These are phyloP conservation scores for Xylota sylvarum DNA, from an alignment of 2,888 invertebrate species.

Conservation along the genomic window DNA sequence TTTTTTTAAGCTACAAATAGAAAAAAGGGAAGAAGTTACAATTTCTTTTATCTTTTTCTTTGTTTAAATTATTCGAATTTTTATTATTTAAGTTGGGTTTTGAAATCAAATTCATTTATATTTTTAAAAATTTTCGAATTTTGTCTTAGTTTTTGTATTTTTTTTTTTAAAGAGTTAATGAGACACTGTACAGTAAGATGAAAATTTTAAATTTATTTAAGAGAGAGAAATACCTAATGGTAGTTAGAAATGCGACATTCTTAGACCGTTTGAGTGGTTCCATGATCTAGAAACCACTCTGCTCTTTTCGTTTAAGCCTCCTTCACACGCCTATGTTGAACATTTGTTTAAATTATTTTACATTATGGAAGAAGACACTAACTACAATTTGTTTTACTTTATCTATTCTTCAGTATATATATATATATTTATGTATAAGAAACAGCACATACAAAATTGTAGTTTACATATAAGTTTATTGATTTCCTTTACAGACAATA, in stretches of 20 bases:
- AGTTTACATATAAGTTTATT: slow-evolving; percentile 32
- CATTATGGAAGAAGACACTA: slow-evolving; percentile 72
- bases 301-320: neutral
- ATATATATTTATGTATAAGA: slow-evolving; percentile 51
- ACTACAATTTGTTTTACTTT: slow-evolving; percentile 70
- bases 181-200: slow-evolving; percentile 43
- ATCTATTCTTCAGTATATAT: slow-evolving; percentile 48
- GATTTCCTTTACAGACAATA: slow-evolving; percentile 45
- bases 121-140: slow-evolving; percentile 21
- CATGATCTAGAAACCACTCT: neutral
- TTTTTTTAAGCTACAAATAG: slow-evolving; percentile 13
- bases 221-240: slow-evolving; percentile 26
- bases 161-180: slow-evolving; percentile 18
- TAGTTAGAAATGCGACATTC: slow-evolving; percentile 51
- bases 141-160: neutral
- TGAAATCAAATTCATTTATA: slow-evolving; percentile 10
- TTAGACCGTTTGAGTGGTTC: neutral
- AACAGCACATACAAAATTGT: slow-evolving; percentile 72
- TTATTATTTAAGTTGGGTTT: neutral
- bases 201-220: slow-evolving; percentile 41
- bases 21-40: neutral
- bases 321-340: slow-evolving; percentile 35
- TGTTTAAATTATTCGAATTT: slow-evolving; percentile 2
- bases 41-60: slow-evolving; percentile 14
- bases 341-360: slow-evolving; percentile 48